These are phyloP conservation scores for Drosophila anomelani DNA, from an alignment of 2,888 invertebrate species.

Conservation along the genomic window DNA sequence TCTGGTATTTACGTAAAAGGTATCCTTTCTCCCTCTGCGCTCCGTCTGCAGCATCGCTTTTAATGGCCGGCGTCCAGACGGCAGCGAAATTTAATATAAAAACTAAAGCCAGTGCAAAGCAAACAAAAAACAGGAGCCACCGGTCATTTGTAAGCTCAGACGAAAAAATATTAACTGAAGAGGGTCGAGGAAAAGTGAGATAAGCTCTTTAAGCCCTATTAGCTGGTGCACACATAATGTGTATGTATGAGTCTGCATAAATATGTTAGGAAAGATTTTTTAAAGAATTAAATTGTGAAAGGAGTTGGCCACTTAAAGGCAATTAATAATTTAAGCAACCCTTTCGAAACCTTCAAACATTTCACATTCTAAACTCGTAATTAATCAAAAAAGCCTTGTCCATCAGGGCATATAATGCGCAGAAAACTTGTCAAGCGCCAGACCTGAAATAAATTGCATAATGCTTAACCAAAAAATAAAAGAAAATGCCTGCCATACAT, in stretches of 20 bases:
- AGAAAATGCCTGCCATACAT: slow-evolving; percentile 56
- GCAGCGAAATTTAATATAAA: slow-evolving; percentile 74
- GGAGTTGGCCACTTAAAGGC: not conserved
- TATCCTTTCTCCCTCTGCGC: slow-evolving; percentile 42
- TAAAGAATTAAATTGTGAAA: not conserved
- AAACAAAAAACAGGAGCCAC: slow-evolving; percentile 51
- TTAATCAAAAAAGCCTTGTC: slow-evolving; percentile 72
- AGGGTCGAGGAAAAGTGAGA: slow-evolving; percentile 57
- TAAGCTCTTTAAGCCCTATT: slow-evolving; percentile 76
- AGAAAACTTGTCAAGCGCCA: slow-evolving; percentile 60
- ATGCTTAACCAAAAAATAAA: slow-evolving; percentile 59
- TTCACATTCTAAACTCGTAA: slow-evolving; percentile 41
- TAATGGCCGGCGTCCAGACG: slow-evolving; percentile 74
- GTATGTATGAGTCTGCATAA: slow-evolving; percentile 5
- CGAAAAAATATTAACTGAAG: slow-evolving; percentile 21
- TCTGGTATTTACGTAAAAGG: slow-evolving; percentile 76
- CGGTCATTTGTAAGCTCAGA: slow-evolving; percentile 60
- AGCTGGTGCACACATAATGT: slow-evolving; percentile 20
- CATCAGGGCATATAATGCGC: slow-evolving; percentile 66
- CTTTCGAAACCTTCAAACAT: slow-evolving; percentile 21
- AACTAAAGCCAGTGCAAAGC: slow-evolving; percentile 59
- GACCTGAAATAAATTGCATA: slow-evolving; percentile 75
- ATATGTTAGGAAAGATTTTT: not conserved
- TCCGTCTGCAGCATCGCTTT: slow-evolving; percentile 61
- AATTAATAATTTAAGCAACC: slow-evolving; percentile 25